Evolutionary conservation across 2,797 vertebrate genomes (phyloP), one percentile per base, ranked within the genome.

Genomic region (Parambassis ranga): DNA sequence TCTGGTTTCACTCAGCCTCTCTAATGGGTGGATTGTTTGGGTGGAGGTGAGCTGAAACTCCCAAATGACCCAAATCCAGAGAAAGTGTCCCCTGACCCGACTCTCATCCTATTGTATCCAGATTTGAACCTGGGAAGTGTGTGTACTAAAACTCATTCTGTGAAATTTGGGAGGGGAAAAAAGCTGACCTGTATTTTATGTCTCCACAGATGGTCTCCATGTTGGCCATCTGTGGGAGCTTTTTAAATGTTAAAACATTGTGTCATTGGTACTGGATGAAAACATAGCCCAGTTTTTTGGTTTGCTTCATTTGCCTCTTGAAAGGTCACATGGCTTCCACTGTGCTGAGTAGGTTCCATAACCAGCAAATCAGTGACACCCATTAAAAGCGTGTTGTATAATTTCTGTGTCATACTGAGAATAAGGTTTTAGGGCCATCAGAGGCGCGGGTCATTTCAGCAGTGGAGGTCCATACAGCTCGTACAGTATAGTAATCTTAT

Each of bases 291-390:
- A 41, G 10, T 72, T 79, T 48, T 24, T 2, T 10, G 3, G 9
- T 33, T 56, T 67, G n/a, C n/a, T 67, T 58, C 6, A 30, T 19
- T 32, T 51, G 32, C 31, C 53, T 64, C 39, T 35, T 36, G 18
- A 30, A 23, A 48, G 65, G 69, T 65, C 65, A 72, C 48, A 27
- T 64, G 61, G 36, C 33, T 18, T 24, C 30, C 70, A 50, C 66
- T 65, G 38, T 69, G 49, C 65, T 70, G 65, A 71, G 65, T 36
- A 5, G 46, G 51, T 79, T 79, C 81, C 31, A 30, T 84, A 81
- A 80, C 44, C 5, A 1, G 53, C 0, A 22, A 59, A 28, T 48
- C 62, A 57, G 36, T 31, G 64, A 68, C 63, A 46, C 44, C 49
- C 46, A 41, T 55, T 69, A 57, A 72, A 75, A 10, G 22, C 50